Conservation (phyloP, 2,113 vertebrate species). For the Silurus meridionalis region DNA sequence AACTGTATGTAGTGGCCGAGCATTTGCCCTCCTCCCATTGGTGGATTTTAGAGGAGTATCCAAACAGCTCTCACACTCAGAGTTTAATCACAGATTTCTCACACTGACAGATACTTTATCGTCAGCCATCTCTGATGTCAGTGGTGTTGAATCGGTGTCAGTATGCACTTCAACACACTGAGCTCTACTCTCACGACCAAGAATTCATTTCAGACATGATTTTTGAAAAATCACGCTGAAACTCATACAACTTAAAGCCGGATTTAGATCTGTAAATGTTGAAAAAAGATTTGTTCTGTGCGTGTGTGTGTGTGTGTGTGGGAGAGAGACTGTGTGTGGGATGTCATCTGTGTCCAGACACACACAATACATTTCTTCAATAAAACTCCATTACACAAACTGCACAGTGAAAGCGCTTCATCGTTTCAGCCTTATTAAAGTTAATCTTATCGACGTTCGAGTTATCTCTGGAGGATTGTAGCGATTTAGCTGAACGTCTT, state of each 20-base stretch:
- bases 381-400: conserved; percentile 10
- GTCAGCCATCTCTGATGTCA: no score
- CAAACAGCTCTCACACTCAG: no score
- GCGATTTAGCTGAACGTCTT: background rate
- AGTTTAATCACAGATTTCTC: no score
- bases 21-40: no score
- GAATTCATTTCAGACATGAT: background rate
- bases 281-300: background rate
- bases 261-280: background rate
- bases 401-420: background rate
- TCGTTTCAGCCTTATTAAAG: background rate
- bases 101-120: no score
- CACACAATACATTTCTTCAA: background rate
- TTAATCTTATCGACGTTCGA: background rate
- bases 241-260: background rate
- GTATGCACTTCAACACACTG: no score
- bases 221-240: background rate
- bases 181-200: no score
- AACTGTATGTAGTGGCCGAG: no score
- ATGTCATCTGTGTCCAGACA: background rate
- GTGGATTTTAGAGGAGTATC: no score
- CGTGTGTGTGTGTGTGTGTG: background rate
- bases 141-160: no score
- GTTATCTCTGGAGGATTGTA: conserved; percentile 5
- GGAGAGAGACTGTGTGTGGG: background rate